Percentiles rank a stretch among this genome's conserved stretches.
Conservation (phyloP, 2,797 vertebrate genomes). For the Diplodus puntazzo region DNA sequence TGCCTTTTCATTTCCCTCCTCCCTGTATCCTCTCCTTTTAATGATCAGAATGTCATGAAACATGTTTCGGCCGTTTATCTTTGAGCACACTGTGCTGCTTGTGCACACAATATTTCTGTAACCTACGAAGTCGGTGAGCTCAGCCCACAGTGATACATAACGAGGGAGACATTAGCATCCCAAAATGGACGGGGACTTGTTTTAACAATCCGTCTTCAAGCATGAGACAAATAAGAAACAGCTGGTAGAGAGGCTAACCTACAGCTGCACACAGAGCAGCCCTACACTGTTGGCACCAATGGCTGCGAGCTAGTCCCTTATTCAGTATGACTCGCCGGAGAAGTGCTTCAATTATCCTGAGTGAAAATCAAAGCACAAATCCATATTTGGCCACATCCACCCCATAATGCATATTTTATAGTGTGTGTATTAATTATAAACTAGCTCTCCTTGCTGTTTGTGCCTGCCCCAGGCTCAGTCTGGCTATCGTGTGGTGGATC, state of each 20-base stretch:
- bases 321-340: conserved; percentile 60
- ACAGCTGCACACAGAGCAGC: conserved; percentile 16
- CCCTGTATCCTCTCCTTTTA: conserved; percentile 55
- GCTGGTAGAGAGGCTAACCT: conserved; percentile 54
- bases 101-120: conserved; percentile 58
- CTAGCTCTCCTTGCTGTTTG: conserved; percentile 63
- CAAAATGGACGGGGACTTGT: conserved; percentile 62
- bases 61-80: conserved; percentile 69
- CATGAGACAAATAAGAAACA: conserved; percentile 71
- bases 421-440: conserved; percentile 80
- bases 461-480: conserved; percentile 60
- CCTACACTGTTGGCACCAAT: conserved; percentile 25
- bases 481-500: conserved; percentile 64
- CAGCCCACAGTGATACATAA: conserved; percentile 66
- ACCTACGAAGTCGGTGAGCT: conserved; percentile 62
- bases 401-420: conserved; percentile 79
- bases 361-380: conserved; percentile 78
- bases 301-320: conserved; percentile 50
- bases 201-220: conserved; percentile 67
- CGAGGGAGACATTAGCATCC: conserved; percentile 68
- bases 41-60: conserved; percentile 70
- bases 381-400: conserved; percentile 74
- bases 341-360: conserved; percentile 74
- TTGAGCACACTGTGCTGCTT: conserved; percentile 45
- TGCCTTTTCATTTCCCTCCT: conserved; percentile 59